Conservation (phyloP, 1,140 invertebrate genomes). For the Lepeophtheirus salmonis region DNA sequence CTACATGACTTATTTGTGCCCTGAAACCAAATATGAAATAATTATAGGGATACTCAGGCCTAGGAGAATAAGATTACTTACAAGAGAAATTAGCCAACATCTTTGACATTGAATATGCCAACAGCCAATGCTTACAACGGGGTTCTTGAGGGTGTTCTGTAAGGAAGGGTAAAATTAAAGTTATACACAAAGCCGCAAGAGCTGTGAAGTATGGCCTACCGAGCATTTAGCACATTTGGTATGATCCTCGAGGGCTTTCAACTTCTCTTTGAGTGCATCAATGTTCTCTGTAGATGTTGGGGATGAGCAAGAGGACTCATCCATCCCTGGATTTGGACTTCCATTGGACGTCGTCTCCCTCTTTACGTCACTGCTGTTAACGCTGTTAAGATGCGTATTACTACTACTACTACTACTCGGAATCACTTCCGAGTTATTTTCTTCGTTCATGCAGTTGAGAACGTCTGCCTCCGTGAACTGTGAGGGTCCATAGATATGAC, state of each 20-base stretch:
- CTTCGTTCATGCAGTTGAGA: not conserved
- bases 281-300: not conserved
- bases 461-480: constrained; percentile 18
- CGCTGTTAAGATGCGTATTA: not conserved
- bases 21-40: not conserved
- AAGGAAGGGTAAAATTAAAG: too few species aligned
- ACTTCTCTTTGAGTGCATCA: not conserved
- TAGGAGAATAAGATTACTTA: not conserved
- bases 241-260: not conserved
- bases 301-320: not conserved
- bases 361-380: not conserved
- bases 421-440: not conserved
- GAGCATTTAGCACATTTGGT: constrained; percentile 6
- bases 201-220: too few species aligned
- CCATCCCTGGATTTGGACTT: not conserved
- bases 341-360: not conserved
- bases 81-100: constrained; percentile 10
- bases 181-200: too few species aligned
- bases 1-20: not conserved
- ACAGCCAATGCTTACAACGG: constrained; percentile 5
- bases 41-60: not conserved
- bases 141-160: not conserved
- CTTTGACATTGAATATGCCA: constrained; percentile 16
- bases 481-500: constrained; percentile 3
- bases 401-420: not conserved